Evolutionary conservation across 2,113 vertebrate genomes (phyloP).

Genomic region (Amblyopsis rosae): DNA sequence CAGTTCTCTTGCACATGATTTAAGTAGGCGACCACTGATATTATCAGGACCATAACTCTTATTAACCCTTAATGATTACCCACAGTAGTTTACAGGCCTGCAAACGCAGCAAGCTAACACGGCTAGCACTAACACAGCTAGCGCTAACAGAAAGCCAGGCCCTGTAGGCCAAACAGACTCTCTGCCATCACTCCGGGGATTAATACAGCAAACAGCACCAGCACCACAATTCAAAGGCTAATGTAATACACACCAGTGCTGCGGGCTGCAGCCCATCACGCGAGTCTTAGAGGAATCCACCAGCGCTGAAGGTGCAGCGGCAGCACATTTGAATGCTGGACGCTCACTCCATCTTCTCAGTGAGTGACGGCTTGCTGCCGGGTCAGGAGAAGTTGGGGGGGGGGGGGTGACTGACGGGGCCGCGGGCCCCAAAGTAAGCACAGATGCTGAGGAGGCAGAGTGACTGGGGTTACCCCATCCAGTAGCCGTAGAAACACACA

Average conservation of each 20-base stretch:
- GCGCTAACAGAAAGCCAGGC: neutral
- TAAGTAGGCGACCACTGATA: no score
- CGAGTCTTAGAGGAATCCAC: conserved; percentile 69
- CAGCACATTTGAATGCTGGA: conserved; percentile 72
- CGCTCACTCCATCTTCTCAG: conserved; percentile 71
- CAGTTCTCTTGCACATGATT: no score
- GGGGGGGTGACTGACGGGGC: conserved; percentile 52
- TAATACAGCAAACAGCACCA: conserved; percentile 36
- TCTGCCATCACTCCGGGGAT: conserved; percentile 22
- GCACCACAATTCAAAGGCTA: conserved; percentile 48
- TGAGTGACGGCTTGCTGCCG: conserved; percentile 72
- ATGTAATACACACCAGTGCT: conserved; percentile 64
- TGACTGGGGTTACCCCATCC: conserved; percentile 64
- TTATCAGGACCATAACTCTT: no score
- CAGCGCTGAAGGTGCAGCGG: conserved; percentile 70
- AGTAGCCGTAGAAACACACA: conserved; percentile 72
- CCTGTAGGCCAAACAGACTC: conserved; percentile 26
- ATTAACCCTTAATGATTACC: no score
- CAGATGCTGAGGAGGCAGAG: conserved; percentile 80
- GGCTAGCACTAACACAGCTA: neutral
- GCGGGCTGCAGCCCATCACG: conserved; percentile 57
- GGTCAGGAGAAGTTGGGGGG: conserved; percentile 67
- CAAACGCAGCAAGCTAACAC: neutral
- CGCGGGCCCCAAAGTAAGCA: conserved; percentile 84
- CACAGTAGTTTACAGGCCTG: no score